A percentile compares a stretch with the other conserved stretches of the same genome.
These are phyloP conservation scores for Pogonognathellus flavescens DNA, from an alignment of 1,140 invertebrate species.

Conservation along the genomic window DNA sequence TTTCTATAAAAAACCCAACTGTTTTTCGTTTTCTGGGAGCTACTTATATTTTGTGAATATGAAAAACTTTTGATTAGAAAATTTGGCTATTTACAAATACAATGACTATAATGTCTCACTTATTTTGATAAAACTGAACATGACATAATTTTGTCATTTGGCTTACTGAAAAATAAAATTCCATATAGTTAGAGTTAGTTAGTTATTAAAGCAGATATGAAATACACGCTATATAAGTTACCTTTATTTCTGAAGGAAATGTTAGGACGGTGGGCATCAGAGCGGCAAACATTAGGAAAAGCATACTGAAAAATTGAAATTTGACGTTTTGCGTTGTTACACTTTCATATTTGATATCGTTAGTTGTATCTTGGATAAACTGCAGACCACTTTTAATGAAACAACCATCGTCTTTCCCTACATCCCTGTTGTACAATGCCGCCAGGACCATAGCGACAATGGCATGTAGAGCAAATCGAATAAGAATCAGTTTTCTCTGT, in stretches of 20 bases:
- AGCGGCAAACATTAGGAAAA: constrained; percentile 58
- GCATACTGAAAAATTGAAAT: constrained; percentile 57
- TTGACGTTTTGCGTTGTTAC: constrained; percentile 47
- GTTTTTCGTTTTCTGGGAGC: too few species aligned
- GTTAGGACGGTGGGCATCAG: constrained; percentile 56
- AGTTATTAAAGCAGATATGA: neutral
- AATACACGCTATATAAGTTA: neutral
- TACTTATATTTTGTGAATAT: too few species aligned
- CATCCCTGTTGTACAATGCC: constrained; percentile 35
- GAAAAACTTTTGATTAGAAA: too few species aligned
- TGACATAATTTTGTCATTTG: too few species aligned
- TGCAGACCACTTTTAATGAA: neutral
- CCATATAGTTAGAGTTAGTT: neutral
- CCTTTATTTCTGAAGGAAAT: constrained; percentile 57
- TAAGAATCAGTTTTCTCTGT: constrained; percentile 40
- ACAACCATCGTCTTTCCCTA: constrained; percentile 45
- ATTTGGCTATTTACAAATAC: too few species aligned
- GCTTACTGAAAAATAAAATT: too few species aligned
- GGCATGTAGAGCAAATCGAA: constrained; percentile 34
- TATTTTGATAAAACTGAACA: too few species aligned
- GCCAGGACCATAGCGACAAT: constrained; percentile 43
- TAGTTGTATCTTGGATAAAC: neutral
- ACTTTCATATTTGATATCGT: neutral
- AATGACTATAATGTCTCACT: too few species aligned
- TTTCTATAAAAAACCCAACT: too few species aligned